Percentiles rank a stretch among this genome's conserved stretches.
These are phyloP conservation scores for Salvelinus alpinus DNA, from an alignment of 2,113 vertebrate species.

Conservation along the genomic window DNA sequence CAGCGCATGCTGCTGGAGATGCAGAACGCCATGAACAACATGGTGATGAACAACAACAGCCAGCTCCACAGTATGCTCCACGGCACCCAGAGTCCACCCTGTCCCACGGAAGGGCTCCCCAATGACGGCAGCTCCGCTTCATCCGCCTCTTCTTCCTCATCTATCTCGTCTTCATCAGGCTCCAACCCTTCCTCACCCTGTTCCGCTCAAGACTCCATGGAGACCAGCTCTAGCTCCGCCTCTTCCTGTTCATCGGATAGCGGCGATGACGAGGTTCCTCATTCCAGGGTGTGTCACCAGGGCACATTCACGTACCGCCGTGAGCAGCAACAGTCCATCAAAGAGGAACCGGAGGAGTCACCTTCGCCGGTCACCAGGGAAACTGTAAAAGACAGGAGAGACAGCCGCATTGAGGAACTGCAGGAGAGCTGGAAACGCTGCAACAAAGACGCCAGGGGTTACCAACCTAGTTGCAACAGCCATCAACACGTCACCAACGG, in stretches of 20 bases:
- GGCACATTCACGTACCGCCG: constrained; percentile 83
- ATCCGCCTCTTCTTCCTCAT: constrained; percentile 58
- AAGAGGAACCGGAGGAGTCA: constrained; percentile 60
- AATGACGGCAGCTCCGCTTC: constrained; percentile 67
- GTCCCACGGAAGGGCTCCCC: constrained; percentile 62
- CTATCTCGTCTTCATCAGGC: constrained; percentile 65
- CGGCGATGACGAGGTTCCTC: constrained; percentile 84
- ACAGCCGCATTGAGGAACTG: constrained; percentile 56
- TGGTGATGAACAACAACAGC: constrained; percentile 91
- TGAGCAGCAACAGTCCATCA: constrained; percentile 70
- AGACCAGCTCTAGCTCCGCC: constrained; percentile 70
- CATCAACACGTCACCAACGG: constrained; percentile 67
- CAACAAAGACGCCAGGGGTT: constrained; percentile 57
- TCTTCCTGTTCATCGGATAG: constrained; percentile 79
- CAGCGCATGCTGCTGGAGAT: constrained; percentile 98
- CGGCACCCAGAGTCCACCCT: constrained; percentile 51
- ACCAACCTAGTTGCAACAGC: constrained; percentile 73
- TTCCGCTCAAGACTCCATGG: constrained; percentile 70
- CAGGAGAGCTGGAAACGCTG: constrained; percentile 71
- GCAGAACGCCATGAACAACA: constrained; percentile 97
- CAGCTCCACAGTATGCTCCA: constrained; percentile 73
- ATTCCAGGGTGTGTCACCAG: constrained; percentile 75
- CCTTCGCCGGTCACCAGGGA: constrained; percentile 60
- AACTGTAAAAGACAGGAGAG: constrained; percentile 44
- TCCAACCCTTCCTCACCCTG: constrained; percentile 69